Percentiles rank a stretch among this genome's conserved stretches.
Conservation (phyloP, 2,888 invertebrate genomes). For the Sipha maydis region DNA sequence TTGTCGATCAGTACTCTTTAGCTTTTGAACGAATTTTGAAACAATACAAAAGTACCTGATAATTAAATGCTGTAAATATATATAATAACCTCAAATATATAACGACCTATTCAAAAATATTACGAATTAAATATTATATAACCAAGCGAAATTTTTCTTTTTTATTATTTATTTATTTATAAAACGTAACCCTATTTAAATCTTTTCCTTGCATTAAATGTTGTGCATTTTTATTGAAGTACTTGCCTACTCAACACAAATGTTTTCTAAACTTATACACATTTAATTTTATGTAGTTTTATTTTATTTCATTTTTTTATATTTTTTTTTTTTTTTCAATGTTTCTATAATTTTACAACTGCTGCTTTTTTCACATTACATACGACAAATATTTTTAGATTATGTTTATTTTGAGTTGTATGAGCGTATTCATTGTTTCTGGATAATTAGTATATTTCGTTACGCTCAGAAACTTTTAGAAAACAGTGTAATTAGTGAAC, state of each 20-base stretch:
- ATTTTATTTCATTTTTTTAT: too few species aligned
- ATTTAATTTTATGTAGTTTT: background rate
- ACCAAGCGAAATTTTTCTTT: background rate
- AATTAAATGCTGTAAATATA: too few species aligned
- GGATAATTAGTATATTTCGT: background rate
- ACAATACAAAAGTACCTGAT: too few species aligned
- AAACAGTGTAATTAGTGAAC: slow-evolving; percentile 30
- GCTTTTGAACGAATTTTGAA: too few species aligned
- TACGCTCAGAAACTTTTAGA: slow-evolving; percentile 8
- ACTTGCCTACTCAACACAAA: background rate
- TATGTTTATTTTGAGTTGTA: background rate
- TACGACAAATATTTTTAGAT: background rate
- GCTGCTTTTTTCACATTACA: background rate
- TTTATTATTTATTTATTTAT: background rate
- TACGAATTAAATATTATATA: too few species aligned
- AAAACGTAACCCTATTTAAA: background rate
- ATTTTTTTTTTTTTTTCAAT: background rate
- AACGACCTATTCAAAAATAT: too few species aligned
- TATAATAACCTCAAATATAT: too few species aligned
- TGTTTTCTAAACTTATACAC: background rate
- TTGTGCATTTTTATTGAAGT: background rate
- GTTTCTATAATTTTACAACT: slow-evolving; percentile 15
- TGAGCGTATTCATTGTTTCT: background rate
- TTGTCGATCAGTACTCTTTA: too few species aligned
- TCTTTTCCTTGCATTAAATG: background rate